Conservation (phyloP, 2,888 invertebrate genomes). For the Cartodere bifasciata region DNA sequence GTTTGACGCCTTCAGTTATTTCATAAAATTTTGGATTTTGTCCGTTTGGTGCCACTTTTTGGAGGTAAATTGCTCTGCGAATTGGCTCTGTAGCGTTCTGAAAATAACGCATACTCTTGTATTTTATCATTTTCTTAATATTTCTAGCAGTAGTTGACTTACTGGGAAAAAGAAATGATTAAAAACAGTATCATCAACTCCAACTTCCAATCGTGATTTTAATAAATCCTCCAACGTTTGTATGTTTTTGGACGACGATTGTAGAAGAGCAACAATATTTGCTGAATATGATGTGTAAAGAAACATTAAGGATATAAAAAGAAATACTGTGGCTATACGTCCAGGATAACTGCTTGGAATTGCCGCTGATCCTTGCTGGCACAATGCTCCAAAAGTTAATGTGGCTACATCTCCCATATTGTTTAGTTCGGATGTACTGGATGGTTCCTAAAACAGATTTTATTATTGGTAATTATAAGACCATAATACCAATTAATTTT, state of each 20-base stretch:
- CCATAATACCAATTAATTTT: neutral
- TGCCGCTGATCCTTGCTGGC: slow-evolving; percentile 45
- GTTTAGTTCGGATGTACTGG: slow-evolving; percentile 14
- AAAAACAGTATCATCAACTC: slow-evolving; percentile 56
- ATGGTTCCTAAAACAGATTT: slow-evolving; percentile 7
- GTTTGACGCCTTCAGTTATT: slow-evolving; percentile 48
- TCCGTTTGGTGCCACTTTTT: slow-evolving; percentile 50
- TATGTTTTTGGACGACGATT: slow-evolving; percentile 58
- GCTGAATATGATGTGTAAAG: slow-evolving; percentile 65
- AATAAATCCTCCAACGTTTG: slow-evolving; percentile 49
- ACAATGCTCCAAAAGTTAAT: slow-evolving; percentile 43
- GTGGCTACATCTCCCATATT: slow-evolving; percentile 40
- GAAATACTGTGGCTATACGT: slow-evolving; percentile 48
- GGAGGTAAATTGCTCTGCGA: slow-evolving; percentile 47
- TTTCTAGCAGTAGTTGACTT: slow-evolving; percentile 19
- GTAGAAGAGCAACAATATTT: slow-evolving; percentile 61
- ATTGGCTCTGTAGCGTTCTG: slow-evolving; percentile 53
- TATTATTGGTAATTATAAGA: neutral
- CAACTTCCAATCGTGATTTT: slow-evolving; percentile 51
- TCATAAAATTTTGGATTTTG: slow-evolving; percentile 43
- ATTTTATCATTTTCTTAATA: neutral
- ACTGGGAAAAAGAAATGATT: slow-evolving; percentile 58
- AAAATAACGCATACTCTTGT: neutral
- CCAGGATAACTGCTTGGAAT: slow-evolving; percentile 36
- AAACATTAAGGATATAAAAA: slow-evolving; percentile 53